Conservation (phyloP, 2,113 vertebrate genomes). For the Dendrocopos noguchii region DNA sequence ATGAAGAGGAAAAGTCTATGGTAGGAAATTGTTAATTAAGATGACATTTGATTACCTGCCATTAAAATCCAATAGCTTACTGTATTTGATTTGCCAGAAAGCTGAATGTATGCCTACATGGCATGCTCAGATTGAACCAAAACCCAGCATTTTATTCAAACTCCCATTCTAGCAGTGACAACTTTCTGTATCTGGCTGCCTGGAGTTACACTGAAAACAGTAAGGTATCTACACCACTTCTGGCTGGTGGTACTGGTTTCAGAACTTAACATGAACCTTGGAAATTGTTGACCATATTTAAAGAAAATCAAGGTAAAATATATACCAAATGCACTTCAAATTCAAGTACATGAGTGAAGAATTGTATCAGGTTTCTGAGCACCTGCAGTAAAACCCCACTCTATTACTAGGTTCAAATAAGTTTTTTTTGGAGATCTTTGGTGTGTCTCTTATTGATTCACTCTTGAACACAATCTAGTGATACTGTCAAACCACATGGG, state of each 20-base stretch:
- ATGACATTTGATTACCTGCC: constrained; percentile 37
- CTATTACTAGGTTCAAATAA: background rate
- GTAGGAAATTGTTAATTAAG: constrained; percentile 52
- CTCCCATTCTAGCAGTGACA: background rate
- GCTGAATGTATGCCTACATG: background rate
- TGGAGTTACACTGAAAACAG: background rate
- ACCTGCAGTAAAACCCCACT: background rate
- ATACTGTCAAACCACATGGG: background rate
- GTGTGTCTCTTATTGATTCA: accelerated
- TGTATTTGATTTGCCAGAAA: background rate
- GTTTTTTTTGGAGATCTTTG: background rate
- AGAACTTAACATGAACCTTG: background rate
- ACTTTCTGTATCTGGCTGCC: background rate
- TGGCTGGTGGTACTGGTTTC: background rate
- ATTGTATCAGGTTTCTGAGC: background rate
- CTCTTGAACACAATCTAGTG: background rate
- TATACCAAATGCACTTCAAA: background rate
- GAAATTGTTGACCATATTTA: background rate
- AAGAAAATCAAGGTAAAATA: background rate
- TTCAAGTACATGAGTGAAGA: background rate
- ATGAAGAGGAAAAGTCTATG: background rate
- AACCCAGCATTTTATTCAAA: background rate
- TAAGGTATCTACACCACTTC: background rate
- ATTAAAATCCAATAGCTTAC: background rate
- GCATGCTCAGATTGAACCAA: background rate